phyloP scores from a whole-genome alignment of 2,113 vertebrate species.

The Lipotes vexillifer region DNA sequence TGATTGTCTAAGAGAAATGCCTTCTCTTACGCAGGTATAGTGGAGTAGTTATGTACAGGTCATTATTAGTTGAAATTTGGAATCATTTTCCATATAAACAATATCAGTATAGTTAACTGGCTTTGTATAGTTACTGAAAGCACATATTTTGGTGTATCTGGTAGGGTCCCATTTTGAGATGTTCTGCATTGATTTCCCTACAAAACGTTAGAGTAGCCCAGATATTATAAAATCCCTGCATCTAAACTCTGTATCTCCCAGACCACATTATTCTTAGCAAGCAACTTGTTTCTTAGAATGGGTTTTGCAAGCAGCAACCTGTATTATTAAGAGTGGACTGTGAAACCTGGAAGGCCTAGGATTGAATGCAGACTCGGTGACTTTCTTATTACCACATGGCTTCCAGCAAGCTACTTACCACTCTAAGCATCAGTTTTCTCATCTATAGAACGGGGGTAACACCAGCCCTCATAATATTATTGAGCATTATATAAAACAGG shows the following conservation, averaged over 20 bases:
- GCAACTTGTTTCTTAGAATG: background rate
- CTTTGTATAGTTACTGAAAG: background rate
- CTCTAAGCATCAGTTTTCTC: background rate
- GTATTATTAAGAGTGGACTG: background rate
- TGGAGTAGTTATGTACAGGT: background rate
- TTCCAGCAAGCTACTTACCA: background rate
- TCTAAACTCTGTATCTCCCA: background rate
- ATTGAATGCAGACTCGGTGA: background rate
- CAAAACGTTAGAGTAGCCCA: background rate
- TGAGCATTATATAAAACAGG: background rate
- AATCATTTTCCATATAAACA: background rate
- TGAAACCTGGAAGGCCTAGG: background rate
- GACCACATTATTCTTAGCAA: background rate
- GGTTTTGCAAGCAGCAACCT: background rate
- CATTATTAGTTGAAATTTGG: background rate
- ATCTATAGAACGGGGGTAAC: background rate
- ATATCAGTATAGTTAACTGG: background rate
- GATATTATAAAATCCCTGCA: background rate
- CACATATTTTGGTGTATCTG: background rate
- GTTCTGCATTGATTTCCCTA: background rate
- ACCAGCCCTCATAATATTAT: background rate
- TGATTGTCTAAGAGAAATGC: background rate
- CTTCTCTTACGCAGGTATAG: background rate
- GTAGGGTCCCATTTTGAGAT: background rate
- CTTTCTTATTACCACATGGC: background rate